Conservation (phyloP, 23 tunicate species). For the Ciona savignyi region DNA sequence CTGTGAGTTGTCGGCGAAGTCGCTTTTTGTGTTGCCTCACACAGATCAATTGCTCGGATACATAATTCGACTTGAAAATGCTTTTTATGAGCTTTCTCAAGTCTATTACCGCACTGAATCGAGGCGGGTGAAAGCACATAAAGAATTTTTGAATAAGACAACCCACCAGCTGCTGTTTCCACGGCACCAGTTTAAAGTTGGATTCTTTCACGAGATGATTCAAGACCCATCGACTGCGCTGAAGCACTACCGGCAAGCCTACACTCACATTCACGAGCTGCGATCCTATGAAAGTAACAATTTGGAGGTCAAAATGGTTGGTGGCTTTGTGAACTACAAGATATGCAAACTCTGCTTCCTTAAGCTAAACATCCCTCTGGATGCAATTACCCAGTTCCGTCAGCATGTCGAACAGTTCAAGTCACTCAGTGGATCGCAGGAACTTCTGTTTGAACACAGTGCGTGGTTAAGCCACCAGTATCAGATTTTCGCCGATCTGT, state of each 20-base stretch:
- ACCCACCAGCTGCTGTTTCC: slow-evolving; percentile 88
- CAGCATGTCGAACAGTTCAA: slow-evolving; percentile 70
- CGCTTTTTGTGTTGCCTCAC: slow-evolving; percentile 74
- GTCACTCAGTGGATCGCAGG: slow-evolving; percentile 42
- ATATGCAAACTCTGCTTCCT: slow-evolving; percentile 63
- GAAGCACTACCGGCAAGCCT: too few species aligned
- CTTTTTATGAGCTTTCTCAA: slow-evolving; percentile 80
- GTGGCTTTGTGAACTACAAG: slow-evolving; percentile 87
- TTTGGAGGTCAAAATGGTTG: slow-evolving; percentile 74
- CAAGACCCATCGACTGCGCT: slow-evolving; percentile 39
- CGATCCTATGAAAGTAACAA: too few species aligned
- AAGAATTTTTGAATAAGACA: slow-evolving; percentile 84
- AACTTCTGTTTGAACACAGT: slow-evolving; percentile 85
- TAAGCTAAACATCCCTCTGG: slow-evolving; percentile 50
- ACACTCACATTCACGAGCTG: too few species aligned
- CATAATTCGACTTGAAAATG: too few species aligned
- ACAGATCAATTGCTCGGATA: slow-evolving; percentile 83
- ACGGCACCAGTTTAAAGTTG: slow-evolving; percentile 85
- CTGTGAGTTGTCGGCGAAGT: slow-evolving; percentile 81
- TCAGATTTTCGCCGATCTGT: slow-evolving; percentile 61
- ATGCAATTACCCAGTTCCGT: slow-evolving; percentile 80
- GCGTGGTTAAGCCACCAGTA: slow-evolving; percentile 86
- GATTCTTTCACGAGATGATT: slow-evolving; percentile 74
- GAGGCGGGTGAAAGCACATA: slow-evolving; percentile 60
- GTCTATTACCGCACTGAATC: slow-evolving; percentile 73